A percentile compares a stretch with the other conserved stretches of the same genome.
phyloP scores from a whole-genome alignment of 2,113 vertebrate genomes.

The Coregonus clupeaformis region DNA sequence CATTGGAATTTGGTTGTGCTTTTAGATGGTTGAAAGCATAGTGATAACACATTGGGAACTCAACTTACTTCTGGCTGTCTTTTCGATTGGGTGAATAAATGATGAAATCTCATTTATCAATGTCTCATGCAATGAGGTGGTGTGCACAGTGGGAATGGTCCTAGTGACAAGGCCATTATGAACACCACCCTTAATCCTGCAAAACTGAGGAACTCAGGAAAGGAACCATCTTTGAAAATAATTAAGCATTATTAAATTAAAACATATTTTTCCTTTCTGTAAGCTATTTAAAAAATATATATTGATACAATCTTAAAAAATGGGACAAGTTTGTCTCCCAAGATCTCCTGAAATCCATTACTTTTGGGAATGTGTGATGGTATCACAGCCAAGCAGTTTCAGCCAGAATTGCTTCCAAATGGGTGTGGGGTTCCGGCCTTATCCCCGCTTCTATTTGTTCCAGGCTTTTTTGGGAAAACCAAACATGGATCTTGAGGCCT shows the following conservation, averaged over 20 bases:
- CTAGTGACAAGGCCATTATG: too few relatives aligned
- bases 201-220: too few relatives aligned
- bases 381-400: slow-evolving; percentile 64
- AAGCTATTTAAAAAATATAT: background rate
- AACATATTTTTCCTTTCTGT: slow-evolving; percentile 2
- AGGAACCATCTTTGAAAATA: background rate
- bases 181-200: too few relatives aligned
- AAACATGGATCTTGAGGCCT: slow-evolving; percentile 42
- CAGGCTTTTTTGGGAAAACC: slow-evolving; percentile 37
- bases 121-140: background rate
- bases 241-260: background rate
- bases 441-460: slow-evolving; percentile 35
- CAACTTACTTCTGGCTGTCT: too few relatives aligned
- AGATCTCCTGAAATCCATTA: slow-evolving; percentile 54
- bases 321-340: slow-evolving; percentile 34
- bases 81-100: too few relatives aligned
- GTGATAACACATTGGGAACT: too few relatives aligned
- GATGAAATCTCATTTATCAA: background rate
- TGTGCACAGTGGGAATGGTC: too few relatives aligned
- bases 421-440: slow-evolving; percentile 43
- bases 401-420: slow-evolving; percentile 69
- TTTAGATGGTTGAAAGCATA: too few relatives aligned
- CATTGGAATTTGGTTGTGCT: too few relatives aligned
- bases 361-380: slow-evolving; percentile 58
- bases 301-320: slow-evolving; percentile 12